phyloP scores from a whole-genome alignment of 2,888 invertebrate species.

The Iselma pallidipennis region DNA sequence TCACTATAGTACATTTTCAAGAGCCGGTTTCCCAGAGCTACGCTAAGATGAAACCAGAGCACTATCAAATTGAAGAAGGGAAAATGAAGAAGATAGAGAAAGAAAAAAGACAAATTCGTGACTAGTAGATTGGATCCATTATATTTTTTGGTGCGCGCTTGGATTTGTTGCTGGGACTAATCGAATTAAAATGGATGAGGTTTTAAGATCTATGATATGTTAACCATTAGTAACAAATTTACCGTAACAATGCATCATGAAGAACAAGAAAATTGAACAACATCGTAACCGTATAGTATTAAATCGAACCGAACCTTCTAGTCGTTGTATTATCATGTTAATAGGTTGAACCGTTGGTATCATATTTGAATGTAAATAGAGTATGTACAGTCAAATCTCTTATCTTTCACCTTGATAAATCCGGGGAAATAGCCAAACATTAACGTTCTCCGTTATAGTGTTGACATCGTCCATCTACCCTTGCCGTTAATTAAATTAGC shows the following conservation, averaged over 20 bases:
- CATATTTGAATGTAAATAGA: not conserved
- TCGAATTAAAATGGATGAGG: constrained; percentile 7
- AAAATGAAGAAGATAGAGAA: not conserved
- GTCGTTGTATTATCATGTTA: no score
- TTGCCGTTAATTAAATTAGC: constrained; percentile 39
- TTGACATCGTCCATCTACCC: not conserved
- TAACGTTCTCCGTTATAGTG: not conserved
- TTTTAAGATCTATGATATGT: constrained; percentile 1
- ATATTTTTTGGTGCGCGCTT: not conserved
- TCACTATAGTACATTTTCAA: constrained; percentile 10
- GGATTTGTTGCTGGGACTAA: not conserved
- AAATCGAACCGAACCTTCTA: not conserved
- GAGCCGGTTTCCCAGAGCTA: constrained; percentile 1
- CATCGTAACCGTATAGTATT: not conserved
- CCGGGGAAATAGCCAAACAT: not conserved
- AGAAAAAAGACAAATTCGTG: not conserved
- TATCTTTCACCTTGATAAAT: not conserved
- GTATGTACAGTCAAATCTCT: not conserved
- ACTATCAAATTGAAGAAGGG: not conserved
- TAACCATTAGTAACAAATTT: not conserved
- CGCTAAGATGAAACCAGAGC: not conserved
- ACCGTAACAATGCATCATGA: constrained; percentile 1
- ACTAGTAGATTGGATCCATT: not conserved
- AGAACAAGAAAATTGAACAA: not conserved
- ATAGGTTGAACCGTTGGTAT: not conserved